Percentiles rank a stretch among this genome's conserved stretches.
These are phyloP conservation scores for Anoncus sp. DNA, from an alignment of 2,888 invertebrate species.

Conservation along the genomic window DNA sequence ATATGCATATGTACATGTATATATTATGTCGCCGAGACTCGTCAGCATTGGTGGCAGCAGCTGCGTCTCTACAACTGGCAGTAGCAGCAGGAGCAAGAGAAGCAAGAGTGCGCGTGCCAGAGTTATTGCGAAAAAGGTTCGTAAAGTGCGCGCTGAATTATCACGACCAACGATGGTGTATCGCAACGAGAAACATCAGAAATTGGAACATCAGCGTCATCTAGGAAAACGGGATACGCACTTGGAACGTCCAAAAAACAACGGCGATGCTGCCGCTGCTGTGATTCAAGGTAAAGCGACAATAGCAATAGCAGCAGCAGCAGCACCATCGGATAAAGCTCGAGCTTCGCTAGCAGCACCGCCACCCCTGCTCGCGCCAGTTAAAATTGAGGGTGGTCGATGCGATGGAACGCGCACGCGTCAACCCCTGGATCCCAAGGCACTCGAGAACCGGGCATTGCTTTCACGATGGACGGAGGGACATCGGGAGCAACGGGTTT, in stretches of 20 bases:
- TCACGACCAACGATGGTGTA: constrained; percentile 57
- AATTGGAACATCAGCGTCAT: constrained; percentile 52
- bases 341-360: constrained; percentile 52
- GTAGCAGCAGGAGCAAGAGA: constrained; percentile 48
- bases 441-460: constrained; percentile 81
- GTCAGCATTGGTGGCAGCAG: constrained; percentile 49
- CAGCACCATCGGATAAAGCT: constrained; percentile 49
- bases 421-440: constrained; percentile 83
- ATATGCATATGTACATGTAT: constrained; percentile 27
- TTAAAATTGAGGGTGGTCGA: constrained; percentile 71
- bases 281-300: constrained; percentile 55
- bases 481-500: constrained; percentile 42
- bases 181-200: constrained; percentile 53
- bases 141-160: constrained; percentile 64
- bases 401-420: constrained; percentile 75
- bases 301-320: constrained; percentile 53
- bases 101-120: constrained; percentile 68
- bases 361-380: constrained; percentile 64
- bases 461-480: constrained; percentile 83
- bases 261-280: constrained; percentile 43
- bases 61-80: constrained; percentile 47
- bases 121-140: constrained; percentile 66
- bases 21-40: constrained; percentile 59
- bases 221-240: constrained; percentile 53
- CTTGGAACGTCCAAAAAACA: constrained; percentile 59